phyloP scores from a whole-genome alignment of 2,113 vertebrate species.

The Psilopsiagon aymara region DNA sequence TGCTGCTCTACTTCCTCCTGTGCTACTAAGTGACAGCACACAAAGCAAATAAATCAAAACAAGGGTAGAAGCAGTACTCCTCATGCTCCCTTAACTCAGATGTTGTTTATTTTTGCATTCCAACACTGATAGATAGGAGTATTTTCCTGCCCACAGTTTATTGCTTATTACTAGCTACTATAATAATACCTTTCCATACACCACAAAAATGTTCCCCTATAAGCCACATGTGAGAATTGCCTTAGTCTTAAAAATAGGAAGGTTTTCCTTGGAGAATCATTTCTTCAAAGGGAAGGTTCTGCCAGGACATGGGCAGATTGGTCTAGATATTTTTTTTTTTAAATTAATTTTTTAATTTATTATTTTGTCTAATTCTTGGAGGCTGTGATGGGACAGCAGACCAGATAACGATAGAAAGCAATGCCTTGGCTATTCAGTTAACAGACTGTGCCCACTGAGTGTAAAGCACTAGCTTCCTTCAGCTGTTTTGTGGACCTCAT shows the following conservation, averaged over 20 bases:
- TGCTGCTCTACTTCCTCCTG: background rate
- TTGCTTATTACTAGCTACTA: constrained; percentile 45
- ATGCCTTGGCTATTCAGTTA: background rate
- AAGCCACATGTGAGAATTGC: constrained; percentile 26
- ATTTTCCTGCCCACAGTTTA: constrained; percentile 30
- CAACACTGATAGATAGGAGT: background rate
- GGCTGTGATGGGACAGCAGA: background rate
- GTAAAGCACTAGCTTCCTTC: background rate
- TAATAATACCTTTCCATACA: constrained; percentile 41
- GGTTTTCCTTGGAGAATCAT: background rate
- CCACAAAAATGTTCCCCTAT: constrained; percentile 40
- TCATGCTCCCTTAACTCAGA: background rate
- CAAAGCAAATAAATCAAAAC: background rate
- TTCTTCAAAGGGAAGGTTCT: background rate
- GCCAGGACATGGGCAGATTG: background rate
- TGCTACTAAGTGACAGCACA: background rate
- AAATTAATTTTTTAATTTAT: background rate
- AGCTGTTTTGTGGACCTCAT: background rate
- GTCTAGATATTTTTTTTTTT: background rate
- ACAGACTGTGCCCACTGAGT: background rate
- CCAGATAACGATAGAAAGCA: background rate
- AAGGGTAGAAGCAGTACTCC: background rate
- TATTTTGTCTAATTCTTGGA: background rate
- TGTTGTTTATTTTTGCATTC: background rate
- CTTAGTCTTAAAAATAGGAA: constrained; percentile 24